phyloP scores from a whole-genome alignment of 2,888 invertebrate genomes.

The Trichogramma evanescens region DNA sequence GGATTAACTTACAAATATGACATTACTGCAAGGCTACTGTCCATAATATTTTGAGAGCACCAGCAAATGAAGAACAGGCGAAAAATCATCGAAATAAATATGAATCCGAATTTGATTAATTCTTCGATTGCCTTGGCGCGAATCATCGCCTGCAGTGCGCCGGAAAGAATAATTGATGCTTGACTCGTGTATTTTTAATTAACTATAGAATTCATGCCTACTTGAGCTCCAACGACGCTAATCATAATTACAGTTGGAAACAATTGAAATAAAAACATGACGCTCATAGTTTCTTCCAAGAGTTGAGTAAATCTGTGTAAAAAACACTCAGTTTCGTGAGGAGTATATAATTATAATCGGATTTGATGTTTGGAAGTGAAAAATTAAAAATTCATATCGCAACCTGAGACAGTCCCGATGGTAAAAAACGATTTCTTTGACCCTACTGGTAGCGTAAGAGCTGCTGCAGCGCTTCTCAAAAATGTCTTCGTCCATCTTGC shows the following conservation, averaged over 20 bases:
- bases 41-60: conserved; percentile 8
- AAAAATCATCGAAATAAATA: not conserved
- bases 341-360: no score
- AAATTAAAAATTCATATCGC: not conserved
- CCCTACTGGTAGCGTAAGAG: not conserved
- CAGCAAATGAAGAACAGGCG: conserved; percentile 12
- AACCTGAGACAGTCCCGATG: no score
- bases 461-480: not conserved
- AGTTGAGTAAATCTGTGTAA: conserved; percentile 5
- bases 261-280: conserved; percentile 10
- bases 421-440: not conserved
- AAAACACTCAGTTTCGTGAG: no score
- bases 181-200: not conserved
- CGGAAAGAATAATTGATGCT: not conserved
- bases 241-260: conserved; percentile 11
- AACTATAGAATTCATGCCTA: not conserved
- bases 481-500: not conserved
- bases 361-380: no score
- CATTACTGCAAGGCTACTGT: conserved; percentile 5
- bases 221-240: conserved; percentile 11
- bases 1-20: conserved; percentile 4
- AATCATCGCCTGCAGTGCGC: conserved; percentile 1
- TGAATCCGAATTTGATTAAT: conserved; percentile 3
- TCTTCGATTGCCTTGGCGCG: not conserved
- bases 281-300: conserved; percentile 5